phyloP scores from a whole-genome alignment of 2,888 invertebrate genomes.

The Heliconius charithonia region DNA sequence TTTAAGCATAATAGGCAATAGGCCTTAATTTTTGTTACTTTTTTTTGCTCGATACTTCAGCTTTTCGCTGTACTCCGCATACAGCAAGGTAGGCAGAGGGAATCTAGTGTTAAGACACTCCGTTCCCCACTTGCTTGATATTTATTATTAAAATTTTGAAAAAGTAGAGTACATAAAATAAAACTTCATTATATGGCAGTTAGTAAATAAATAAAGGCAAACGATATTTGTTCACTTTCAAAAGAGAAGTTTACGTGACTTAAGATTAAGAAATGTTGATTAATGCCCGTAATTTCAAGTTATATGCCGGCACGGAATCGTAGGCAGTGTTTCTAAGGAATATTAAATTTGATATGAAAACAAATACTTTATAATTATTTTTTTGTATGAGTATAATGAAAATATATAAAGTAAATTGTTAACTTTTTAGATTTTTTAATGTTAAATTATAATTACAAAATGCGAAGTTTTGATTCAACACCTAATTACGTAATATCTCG shows the following conservation, averaged over 20 bases:
- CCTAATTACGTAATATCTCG: not conserved
- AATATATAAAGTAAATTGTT: not conserved
- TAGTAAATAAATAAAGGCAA: conserved; percentile 18
- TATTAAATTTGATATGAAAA: conserved; percentile 20
- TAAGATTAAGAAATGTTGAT: conserved; percentile 41
- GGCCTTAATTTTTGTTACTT: not conserved
- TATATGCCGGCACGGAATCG: conserved; percentile 37
- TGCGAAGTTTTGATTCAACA: no score
- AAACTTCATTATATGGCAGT: not conserved
- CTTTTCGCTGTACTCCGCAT: no score
- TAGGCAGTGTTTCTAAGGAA: conserved; percentile 25
- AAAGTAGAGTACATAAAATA: not conserved
- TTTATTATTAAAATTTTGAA: not conserved
- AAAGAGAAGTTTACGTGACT: conserved; percentile 37
- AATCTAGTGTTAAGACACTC: no score
- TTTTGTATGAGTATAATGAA: not conserved
- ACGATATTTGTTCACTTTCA: conserved; percentile 21
- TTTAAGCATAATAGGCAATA: no score
- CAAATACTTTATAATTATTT: conserved; percentile 4
- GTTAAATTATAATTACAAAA: not conserved
- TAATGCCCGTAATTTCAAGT: conserved; percentile 36
- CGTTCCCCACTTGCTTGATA: not conserved
- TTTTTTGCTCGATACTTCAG: not conserved
- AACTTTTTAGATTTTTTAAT: not conserved
- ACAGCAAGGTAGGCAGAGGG: no score